Conservation (phyloP, 2,888 invertebrate genomes). For the Nipponacmea schrenckii region DNA sequence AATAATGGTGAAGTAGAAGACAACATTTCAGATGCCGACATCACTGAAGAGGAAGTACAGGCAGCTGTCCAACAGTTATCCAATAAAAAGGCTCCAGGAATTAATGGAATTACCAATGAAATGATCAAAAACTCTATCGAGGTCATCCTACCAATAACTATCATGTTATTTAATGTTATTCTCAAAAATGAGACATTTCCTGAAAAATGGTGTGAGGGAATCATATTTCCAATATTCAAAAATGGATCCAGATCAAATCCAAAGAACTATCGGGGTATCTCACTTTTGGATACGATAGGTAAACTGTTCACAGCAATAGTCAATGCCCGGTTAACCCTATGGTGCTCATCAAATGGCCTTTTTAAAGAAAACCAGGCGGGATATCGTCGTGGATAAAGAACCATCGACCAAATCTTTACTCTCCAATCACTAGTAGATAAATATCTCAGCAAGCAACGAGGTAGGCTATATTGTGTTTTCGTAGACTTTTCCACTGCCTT, state of each 20-base stretch:
- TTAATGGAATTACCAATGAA: neutral
- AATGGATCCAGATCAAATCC: neutral
- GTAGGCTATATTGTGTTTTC: too few species aligned
- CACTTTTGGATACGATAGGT: neutral
- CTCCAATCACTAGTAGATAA: neutral
- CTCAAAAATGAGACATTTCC: neutral
- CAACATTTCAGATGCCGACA: neutral
- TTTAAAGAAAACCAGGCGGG: neutral
- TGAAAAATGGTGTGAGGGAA: neutral
- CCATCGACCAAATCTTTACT: neutral
- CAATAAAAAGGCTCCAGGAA: neutral
- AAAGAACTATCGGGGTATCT: neutral
- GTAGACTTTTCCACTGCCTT: too few species aligned
- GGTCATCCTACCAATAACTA: neutral
- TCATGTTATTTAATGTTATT: neutral
- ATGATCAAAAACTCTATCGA: neutral
- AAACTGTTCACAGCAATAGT: neutral
- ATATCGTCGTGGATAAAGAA: neutral
- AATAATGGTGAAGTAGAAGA: neutral
- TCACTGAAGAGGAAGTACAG: neutral
- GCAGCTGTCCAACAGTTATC: neutral
- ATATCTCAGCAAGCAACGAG: neutral
- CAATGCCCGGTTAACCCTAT: neutral
- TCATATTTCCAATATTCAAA: neutral
- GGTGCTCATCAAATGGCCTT: neutral